These are phyloP conservation scores for Salarias fasciatus DNA, from an alignment of 2,797 vertebrate species.

Conservation along the genomic window DNA sequence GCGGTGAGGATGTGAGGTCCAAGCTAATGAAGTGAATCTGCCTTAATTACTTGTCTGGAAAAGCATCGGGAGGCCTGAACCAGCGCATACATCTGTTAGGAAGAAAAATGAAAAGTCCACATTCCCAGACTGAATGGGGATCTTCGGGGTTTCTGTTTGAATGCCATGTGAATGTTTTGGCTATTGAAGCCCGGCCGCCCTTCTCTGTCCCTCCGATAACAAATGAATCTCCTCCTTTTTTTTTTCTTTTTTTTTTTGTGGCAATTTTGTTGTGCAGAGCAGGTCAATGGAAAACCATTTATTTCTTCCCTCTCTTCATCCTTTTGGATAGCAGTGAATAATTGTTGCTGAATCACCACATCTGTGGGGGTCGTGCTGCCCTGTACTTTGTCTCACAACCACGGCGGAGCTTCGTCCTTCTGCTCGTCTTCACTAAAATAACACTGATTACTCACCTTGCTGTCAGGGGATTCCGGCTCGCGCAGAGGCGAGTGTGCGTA, in stretches of 20 bases:
- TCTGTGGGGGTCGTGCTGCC: constrained; percentile 59
- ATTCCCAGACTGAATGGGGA: constrained; percentile 73
- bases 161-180: constrained; percentile 61
- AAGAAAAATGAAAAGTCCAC: constrained; percentile 74
- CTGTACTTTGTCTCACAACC: constrained; percentile 67
- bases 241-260: constrained; percentile 66
- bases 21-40: constrained; percentile 76
- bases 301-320: constrained; percentile 46
- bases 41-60: constrained; percentile 76
- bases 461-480: constrained; percentile 8
- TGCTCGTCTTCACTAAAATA: constrained; percentile 61
- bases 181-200: constrained; percentile 60
- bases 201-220: constrained; percentile 63
- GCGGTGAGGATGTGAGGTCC: constrained; percentile 45
- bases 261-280: constrained; percentile 74
- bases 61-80: constrained; percentile 66
- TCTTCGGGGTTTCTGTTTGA: constrained; percentile 55
- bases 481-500: constrained; percentile 12
- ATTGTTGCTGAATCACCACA: constrained; percentile 80
- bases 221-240: constrained; percentile 69
- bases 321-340: constrained; percentile 71
- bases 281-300: constrained; percentile 78
- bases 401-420: constrained; percentile 43
- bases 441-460: constrained; percentile 29
- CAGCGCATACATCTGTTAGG: constrained; percentile 59